Conservation (phyloP, 2,888 invertebrate species). For the Parnassius smintheus region DNA sequence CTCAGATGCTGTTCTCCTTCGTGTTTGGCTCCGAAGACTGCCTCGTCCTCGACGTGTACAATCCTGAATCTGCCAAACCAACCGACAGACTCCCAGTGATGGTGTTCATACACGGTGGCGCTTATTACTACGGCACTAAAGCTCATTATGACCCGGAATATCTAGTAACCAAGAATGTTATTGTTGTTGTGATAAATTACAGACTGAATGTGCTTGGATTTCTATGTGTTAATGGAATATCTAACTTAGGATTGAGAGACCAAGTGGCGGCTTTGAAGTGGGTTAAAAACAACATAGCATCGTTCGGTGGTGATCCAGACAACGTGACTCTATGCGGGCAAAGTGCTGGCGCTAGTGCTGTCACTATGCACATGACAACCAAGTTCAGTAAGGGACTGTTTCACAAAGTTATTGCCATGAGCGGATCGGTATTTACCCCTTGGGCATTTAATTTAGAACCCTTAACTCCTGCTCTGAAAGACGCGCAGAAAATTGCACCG, state of each 20-base stretch:
- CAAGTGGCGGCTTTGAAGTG: slow-evolving; percentile 68
- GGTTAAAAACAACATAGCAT: slow-evolving; percentile 62
- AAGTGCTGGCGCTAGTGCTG: slow-evolving; percentile 65
- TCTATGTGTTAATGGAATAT: slow-evolving; percentile 58
- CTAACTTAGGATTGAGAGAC: slow-evolving; percentile 69
- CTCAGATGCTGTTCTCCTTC: slow-evolving; percentile 52
- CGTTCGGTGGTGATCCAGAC: slow-evolving; percentile 70
- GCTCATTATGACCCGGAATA: slow-evolving; percentile 67
- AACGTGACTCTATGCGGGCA: slow-evolving; percentile 70
- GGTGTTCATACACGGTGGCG: slow-evolving; percentile 69
- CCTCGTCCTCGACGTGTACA: slow-evolving; percentile 60
- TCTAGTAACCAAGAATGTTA: slow-evolving; percentile 58
- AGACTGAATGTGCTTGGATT: slow-evolving; percentile 67
- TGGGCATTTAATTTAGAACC: slow-evolving; percentile 68
- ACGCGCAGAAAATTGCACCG: slow-evolving; percentile 52
- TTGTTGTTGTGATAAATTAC: slow-evolving; percentile 64
- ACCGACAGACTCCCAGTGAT: slow-evolving; percentile 55
- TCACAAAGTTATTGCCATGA: slow-evolving; percentile 66
- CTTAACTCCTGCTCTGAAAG: slow-evolving; percentile 46
- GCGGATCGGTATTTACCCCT: slow-evolving; percentile 58
- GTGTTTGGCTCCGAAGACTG: slow-evolving; percentile 61
- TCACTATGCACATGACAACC: slow-evolving; percentile 63
- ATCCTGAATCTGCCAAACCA: slow-evolving; percentile 43
- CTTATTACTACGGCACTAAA: slow-evolving; percentile 67
- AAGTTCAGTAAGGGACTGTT: slow-evolving; percentile 58